phyloP scores from a whole-genome alignment of 2,888 invertebrate species.

The Megastigmus dorsalis region DNA sequence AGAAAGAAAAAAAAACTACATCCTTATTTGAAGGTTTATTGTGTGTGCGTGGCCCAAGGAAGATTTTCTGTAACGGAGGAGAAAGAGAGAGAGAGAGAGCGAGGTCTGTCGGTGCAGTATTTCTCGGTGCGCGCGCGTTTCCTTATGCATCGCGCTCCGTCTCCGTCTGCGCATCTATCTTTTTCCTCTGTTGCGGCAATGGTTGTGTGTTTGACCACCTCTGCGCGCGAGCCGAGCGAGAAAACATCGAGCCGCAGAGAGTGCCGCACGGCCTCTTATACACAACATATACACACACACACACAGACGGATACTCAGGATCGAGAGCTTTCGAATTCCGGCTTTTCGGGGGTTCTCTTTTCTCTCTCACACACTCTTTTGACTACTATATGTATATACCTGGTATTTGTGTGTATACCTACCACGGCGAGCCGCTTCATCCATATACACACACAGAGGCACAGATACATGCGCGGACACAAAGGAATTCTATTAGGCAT shows the following conservation, averaged over 20 bases:
- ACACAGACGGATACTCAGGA: too few relatives aligned
- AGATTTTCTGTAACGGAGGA: conserved; percentile 43
- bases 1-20: too few relatives aligned
- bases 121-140: conserved; percentile 28
- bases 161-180: conserved; percentile 39
- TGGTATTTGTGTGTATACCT: conserved; percentile 8
- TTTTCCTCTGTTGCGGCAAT: conserved; percentile 16
- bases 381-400: background rate
- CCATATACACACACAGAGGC: too few relatives aligned
- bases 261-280: background rate
- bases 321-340: conserved; percentile 45
- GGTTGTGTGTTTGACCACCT: conserved; percentile 50
- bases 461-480: conserved; percentile 14
- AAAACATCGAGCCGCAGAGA: conserved; percentile 17
- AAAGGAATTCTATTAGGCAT: conserved; percentile 50
- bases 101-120: conserved; percentile 25
- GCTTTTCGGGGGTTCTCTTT: conserved; percentile 36
- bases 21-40: conserved; percentile 22
- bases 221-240: conserved; percentile 41
- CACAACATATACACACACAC: too few relatives aligned
- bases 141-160: conserved; percentile 38
- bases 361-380: conserved; percentile 2
- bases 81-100: too few relatives aligned
- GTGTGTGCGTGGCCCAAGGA: conserved; percentile 1
- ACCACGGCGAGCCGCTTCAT: background rate